Conservation (phyloP, 2,888 invertebrate species). For the Eledona agricola region DNA sequence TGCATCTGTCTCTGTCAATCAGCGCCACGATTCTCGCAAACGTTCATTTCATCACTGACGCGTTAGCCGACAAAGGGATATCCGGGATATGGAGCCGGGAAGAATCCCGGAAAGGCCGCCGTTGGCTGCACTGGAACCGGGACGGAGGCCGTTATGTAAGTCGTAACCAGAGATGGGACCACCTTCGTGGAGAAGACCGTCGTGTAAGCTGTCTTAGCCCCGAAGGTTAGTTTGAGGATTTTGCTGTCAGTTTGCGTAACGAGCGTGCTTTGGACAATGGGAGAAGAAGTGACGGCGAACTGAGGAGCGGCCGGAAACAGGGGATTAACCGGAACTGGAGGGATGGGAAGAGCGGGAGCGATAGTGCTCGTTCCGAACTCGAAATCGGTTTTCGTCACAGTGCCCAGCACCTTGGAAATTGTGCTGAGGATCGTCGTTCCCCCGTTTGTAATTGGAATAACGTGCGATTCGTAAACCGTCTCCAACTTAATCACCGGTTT, state of each 20-base stretch:
- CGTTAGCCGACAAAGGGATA: conserved; percentile 79
- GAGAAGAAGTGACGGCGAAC: conserved; percentile 80
- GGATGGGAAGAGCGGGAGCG: conserved; percentile 63
- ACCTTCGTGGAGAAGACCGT: conserved; percentile 85
- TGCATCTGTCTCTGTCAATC: not conserved
- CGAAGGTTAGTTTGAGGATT: conserved; percentile 85
- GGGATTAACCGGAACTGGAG: conserved; percentile 63
- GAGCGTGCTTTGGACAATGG: conserved; percentile 81
- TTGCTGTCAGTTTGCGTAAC: conserved; percentile 83
- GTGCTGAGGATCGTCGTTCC: conserved; percentile 80
- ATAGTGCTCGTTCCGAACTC: conserved; percentile 80
- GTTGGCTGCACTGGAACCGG: conserved; percentile 75
- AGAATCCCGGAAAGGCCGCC: conserved; percentile 80
- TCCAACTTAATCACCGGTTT: conserved; percentile 79
- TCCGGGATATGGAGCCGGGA: conserved; percentile 77
- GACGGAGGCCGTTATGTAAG: conserved; percentile 75
- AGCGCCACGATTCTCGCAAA: conserved; percentile 17
- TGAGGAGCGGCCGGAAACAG: conserved; percentile 69
- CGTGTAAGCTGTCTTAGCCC: conserved; percentile 89
- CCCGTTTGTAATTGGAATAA: conserved; percentile 81
- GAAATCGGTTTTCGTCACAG: conserved; percentile 81
- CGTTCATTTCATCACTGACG: conserved; percentile 33
- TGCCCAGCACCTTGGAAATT: conserved; percentile 78
- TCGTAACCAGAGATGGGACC: conserved; percentile 84
- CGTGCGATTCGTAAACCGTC: conserved; percentile 83